phyloP scores from a whole-genome alignment of 2,888 invertebrate genomes.

The Molanna angustata region DNA sequence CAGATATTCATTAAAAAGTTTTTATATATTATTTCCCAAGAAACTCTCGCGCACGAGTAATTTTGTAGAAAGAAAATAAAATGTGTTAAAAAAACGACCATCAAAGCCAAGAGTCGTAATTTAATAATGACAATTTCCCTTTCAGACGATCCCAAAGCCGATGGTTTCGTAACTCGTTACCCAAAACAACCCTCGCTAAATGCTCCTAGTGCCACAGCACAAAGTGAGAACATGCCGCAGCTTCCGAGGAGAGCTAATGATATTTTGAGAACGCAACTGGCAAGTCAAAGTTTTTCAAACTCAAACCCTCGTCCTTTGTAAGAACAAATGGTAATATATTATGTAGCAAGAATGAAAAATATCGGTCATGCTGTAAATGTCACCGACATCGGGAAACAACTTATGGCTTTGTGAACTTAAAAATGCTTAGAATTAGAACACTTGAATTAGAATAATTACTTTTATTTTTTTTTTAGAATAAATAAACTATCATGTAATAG shows the following conservation, averaged over 20 bases:
- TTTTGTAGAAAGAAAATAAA: not conserved
- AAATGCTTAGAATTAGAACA: no score
- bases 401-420: no score
- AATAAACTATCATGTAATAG: no score
- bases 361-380: no score
- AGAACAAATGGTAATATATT: no score
- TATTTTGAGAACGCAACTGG: conserved; percentile 31
- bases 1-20: no score
- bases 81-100: conserved; percentile 10
- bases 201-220: conserved; percentile 8
- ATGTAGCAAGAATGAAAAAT: no score
- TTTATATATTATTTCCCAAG: not conserved
- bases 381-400: no score
- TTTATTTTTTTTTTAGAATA: no score
- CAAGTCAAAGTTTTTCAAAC: conserved; percentile 19
- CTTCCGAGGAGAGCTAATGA: conserved; percentile 27
- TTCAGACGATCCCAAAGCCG: conserved; percentile 5
- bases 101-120: conserved; percentile 15
- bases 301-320: conserved; percentile 15
- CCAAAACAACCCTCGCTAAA: conserved; percentile 11
- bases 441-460: no score
- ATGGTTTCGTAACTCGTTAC: conserved; percentile 11
- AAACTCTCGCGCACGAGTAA: conserved; percentile 9
- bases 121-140: conserved; percentile 22
- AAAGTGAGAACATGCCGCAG: conserved; percentile 11